Conservation (phyloP, 1,140 invertebrate species). For the Drosophila melanica region DNA sequence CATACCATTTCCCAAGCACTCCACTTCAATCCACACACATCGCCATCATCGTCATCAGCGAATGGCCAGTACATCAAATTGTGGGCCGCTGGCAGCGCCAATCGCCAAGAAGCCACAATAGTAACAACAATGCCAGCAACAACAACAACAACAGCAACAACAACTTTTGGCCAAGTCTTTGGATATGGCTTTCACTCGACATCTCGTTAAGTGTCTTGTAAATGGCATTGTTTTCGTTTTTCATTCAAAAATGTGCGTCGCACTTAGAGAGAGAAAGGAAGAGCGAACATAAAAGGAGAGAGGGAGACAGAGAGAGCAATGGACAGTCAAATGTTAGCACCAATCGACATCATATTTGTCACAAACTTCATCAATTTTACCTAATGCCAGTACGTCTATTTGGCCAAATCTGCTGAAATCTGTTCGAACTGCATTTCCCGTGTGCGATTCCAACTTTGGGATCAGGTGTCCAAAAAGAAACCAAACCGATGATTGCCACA, state of each 20-base stretch:
- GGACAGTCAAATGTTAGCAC: too few species aligned
- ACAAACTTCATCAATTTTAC: conserved; percentile 73
- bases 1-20: conserved; percentile 40
- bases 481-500: conserved; percentile 34
- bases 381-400: conserved; percentile 22
- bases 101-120: conserved; percentile 57
- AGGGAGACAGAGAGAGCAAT: not conserved
- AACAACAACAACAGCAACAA: conserved; percentile 13
- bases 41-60: conserved; percentile 39
- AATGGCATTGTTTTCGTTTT: conserved; percentile 81
- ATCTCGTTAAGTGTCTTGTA: conserved; percentile 81
- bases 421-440: not conserved
- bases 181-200: conserved; percentile 72
- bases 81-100: conserved; percentile 50
- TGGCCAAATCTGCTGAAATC: conserved; percentile 13
- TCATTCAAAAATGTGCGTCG: conserved; percentile 78
- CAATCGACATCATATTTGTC: conserved; percentile 64
- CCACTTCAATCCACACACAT: conserved; percentile 43
- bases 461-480: conserved; percentile 54
- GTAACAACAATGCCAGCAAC: conserved; percentile 61
- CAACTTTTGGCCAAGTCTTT: conserved; percentile 29
- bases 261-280: conserved; percentile 6
- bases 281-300: not conserved
- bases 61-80: conserved; percentile 71
- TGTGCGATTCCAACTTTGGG: conserved; percentile 20